phyloP scores from a whole-genome alignment of 2,113 vertebrate genomes.

The Mus pahari region DNA sequence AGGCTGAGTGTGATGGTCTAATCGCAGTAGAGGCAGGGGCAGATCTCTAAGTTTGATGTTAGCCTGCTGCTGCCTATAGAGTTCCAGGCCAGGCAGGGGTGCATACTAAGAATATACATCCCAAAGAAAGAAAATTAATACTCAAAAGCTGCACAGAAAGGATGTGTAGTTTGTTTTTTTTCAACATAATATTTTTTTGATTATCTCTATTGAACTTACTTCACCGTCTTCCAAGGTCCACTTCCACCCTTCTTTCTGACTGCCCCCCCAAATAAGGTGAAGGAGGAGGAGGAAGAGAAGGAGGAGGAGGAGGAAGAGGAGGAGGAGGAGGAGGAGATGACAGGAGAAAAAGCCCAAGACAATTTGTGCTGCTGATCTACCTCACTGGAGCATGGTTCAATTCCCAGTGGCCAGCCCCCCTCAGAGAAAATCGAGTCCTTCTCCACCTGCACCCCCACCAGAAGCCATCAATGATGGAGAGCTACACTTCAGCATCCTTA shows the following conservation, averaged over 20 bases:
- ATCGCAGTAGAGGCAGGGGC: background rate
- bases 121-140: background rate
- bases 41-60: background rate
- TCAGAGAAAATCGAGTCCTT: background rate
- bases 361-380: background rate
- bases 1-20: background rate
- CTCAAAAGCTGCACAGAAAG: background rate
- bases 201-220: background rate
- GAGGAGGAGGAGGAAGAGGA: background rate
- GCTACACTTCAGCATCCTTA: background rate
- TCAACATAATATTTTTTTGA: background rate
- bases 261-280: background rate
- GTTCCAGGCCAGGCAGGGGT: background rate
- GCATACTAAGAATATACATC: background rate
- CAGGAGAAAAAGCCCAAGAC: background rate
- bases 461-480: background rate
- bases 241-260: background rate
- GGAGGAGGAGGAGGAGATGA: background rate
- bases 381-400: background rate
- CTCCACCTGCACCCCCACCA: background rate
- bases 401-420: background rate
- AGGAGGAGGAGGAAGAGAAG: rapidly evolving
- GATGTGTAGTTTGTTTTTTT: conserved; percentile 7
- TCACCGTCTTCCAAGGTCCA: background rate
- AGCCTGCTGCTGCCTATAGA: background rate